Conservation (phyloP, 1,140 invertebrate genomes). For the Drosophila micromelanica region DNA sequence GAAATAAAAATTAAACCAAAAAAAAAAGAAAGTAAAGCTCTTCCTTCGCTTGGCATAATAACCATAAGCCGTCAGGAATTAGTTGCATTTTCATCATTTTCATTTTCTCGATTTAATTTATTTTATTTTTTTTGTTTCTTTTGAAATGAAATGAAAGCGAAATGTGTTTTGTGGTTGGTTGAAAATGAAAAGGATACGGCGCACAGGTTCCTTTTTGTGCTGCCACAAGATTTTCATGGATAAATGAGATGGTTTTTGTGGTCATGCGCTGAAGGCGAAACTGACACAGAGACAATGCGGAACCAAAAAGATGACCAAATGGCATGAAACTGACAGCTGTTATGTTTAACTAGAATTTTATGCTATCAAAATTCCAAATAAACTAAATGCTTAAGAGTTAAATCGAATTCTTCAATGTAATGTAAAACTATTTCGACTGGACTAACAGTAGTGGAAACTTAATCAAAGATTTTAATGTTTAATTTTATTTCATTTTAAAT, state of each 20-base stretch:
- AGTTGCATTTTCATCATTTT: constrained; percentile 81
- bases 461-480: too few species aligned
- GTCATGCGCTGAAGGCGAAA: constrained; percentile 59
- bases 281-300: constrained; percentile 46
- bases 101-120: constrained; percentile 9
- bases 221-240: constrained; percentile 75
- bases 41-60: constrained; percentile 50
- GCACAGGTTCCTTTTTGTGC: constrained; percentile 59
- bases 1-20: constrained; percentile 60
- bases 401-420: constrained; percentile 20
- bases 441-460: neutral
- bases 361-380: constrained; percentile 6
- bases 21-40: neutral
- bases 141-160: constrained; percentile 75
- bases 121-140: constrained; percentile 34
- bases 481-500: too few species aligned
- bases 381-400: neutral
- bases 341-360: constrained; percentile 33
- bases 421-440: constrained; percentile 6
- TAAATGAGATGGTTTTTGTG: constrained; percentile 82
- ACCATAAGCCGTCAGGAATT: constrained; percentile 79
- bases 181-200: constrained; percentile 78
- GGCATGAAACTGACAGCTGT: constrained; percentile 64
- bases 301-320: constrained; percentile 10
- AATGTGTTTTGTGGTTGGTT: constrained; percentile 76